These are phyloP conservation scores for Narcine bancroftii DNA, from an alignment of 2,113 vertebrate genomes.

Conservation along the genomic window DNA sequence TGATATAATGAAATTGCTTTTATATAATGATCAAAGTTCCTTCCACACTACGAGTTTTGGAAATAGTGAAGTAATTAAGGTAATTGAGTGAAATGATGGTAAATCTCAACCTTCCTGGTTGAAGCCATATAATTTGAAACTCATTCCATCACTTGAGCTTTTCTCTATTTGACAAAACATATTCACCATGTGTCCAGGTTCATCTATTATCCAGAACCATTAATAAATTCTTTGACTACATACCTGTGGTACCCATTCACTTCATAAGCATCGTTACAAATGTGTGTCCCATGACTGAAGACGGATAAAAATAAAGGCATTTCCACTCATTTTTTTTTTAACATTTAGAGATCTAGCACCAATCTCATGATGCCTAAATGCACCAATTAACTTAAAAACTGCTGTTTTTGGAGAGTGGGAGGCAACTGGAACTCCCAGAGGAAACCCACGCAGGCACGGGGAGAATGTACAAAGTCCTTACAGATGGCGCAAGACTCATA, in stretches of 20 bases:
- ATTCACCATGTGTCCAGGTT: background rate
- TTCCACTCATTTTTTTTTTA: too few species aligned
- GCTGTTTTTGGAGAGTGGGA: too few species aligned
- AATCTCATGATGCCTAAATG: too few species aligned
- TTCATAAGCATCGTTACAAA: background rate
- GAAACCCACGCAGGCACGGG: too few species aligned
- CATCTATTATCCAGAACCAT: background rate
- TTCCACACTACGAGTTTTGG: background rate
- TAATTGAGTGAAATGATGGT: background rate
- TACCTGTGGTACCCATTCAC: background rate
- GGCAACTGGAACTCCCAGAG: too few species aligned
- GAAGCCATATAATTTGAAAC: background rate
- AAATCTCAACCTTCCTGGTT: background rate
- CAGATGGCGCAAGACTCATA: too few species aligned
- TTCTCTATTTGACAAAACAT: background rate
- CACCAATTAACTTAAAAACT: too few species aligned
- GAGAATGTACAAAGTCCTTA: too few species aligned
- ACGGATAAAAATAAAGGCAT: background rate
- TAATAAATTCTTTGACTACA: background rate
- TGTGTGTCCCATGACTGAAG: background rate
- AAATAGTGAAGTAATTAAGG: background rate
- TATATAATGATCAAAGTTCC: background rate
- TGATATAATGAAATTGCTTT: background rate
- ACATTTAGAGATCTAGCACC: too few species aligned
- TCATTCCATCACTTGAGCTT: background rate